These are phyloP conservation scores for Anomalospiza imberbis DNA, from an alignment of 2,797 vertebrate genomes.

Conservation along the genomic window DNA sequence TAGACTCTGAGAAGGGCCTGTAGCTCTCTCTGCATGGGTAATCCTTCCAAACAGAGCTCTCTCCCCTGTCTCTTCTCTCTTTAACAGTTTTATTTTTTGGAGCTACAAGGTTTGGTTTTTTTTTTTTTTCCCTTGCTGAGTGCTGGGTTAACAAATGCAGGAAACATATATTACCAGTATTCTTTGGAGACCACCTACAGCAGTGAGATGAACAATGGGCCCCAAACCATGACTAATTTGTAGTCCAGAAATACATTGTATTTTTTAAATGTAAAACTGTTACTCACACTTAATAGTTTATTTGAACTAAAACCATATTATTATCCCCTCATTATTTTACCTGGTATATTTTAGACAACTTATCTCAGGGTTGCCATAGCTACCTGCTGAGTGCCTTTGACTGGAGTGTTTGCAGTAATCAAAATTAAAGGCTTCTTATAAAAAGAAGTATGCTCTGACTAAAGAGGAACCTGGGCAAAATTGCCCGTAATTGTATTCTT, in stretches of 20 bases:
- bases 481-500: background rate
- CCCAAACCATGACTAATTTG: slow-evolving; percentile 30
- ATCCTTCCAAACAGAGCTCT: background rate
- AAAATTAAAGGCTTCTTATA: slow-evolving; percentile 40
- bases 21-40: background rate
- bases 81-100: background rate
- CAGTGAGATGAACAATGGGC: slow-evolving; percentile 36
- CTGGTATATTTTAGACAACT: slow-evolving; percentile 51
- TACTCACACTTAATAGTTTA: slow-evolving; percentile 58
- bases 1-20: background rate
- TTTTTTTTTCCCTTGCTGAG: background rate
- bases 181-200: slow-evolving; percentile 47
- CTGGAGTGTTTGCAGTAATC: slow-evolving; percentile 54
- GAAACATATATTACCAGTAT: slow-evolving; percentile 23
- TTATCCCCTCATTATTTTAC: slow-evolving; percentile 59
- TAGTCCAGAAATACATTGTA: background rate
- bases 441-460: background rate
- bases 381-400: slow-evolving; percentile 50
- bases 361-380: slow-evolving; percentile 55
- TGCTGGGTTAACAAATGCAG: slow-evolving; percentile 24
- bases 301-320: slow-evolving; percentile 46
- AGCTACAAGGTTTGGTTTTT: background rate
- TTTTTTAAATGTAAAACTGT: slow-evolving; percentile 46
- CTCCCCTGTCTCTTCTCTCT: background rate
- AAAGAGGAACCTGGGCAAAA: slow-evolving; percentile 7